phyloP scores from a whole-genome alignment of 2,113 vertebrate species.

The Microtus montanus region DNA sequence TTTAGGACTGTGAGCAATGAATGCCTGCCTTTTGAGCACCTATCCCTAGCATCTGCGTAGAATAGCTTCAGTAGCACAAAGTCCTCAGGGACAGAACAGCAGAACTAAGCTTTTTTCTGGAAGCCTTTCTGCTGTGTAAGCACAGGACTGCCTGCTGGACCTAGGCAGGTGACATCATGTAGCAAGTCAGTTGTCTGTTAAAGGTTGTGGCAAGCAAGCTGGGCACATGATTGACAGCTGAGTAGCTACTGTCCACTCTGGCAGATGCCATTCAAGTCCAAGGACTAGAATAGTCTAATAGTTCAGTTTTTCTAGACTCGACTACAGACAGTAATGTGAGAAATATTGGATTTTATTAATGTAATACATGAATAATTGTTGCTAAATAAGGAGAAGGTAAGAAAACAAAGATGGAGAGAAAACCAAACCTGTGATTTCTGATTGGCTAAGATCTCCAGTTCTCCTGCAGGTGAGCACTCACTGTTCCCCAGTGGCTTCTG shows the following conservation, averaged over 20 bases:
- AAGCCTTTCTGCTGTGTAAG: neutral
- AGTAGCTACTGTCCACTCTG: neutral
- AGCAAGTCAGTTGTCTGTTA: neutral
- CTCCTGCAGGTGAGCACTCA: neutral
- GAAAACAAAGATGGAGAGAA: neutral
- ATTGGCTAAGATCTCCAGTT: neutral
- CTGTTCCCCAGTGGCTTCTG: too few species aligned
- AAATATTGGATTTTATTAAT: neutral
- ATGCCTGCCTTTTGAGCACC: fast-evolving
- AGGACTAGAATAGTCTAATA: neutral
- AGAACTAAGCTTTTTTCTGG: neutral
- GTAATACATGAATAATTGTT: neutral
- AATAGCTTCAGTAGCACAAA: too few species aligned
- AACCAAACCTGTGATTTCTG: neutral
- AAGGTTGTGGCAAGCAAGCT: too few species aligned
- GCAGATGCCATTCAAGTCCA: neutral
- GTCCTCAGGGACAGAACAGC: neutral
- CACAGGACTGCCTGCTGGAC: neutral
- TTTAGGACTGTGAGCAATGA: neutral
- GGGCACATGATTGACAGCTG: too few species aligned
- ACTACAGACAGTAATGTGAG: neutral
- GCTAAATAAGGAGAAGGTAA: neutral
- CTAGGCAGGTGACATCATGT: neutral
- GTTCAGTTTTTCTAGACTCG: neutral
- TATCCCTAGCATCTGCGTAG: fast-evolving